These are phyloP conservation scores for Blastobasis adustella DNA, from an alignment of 2,888 invertebrate genomes.

Conservation along the genomic window DNA sequence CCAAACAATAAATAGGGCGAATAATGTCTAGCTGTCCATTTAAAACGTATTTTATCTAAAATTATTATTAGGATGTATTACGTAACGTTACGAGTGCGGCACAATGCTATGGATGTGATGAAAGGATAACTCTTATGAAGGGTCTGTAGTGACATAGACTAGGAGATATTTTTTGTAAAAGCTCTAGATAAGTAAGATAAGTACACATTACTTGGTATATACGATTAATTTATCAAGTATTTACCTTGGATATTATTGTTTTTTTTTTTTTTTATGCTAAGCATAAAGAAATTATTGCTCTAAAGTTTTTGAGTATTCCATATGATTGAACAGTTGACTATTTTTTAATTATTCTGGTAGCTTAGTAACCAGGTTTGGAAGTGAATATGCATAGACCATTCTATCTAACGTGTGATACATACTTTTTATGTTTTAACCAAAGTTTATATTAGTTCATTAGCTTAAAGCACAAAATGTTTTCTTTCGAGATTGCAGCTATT, in stretches of 20 bases:
- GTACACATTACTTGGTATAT: background rate
- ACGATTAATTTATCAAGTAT: background rate
- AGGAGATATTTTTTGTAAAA: background rate
- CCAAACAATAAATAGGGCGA: conserved; percentile 12
- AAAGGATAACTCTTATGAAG: conserved; percentile 48
- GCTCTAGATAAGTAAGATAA: background rate
- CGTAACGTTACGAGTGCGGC: conserved; percentile 14
- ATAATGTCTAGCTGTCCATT: conserved; percentile 19
- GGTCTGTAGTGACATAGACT: conserved; percentile 35
- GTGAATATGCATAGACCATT: conserved; percentile 12
- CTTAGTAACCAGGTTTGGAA: too few species aligned
- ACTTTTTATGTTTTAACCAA: conserved; percentile 45
- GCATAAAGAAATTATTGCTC: background rate
- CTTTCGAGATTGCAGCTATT: too few species aligned
- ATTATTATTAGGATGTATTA: conserved; percentile 8
- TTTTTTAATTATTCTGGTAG: too few species aligned
- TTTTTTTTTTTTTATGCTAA: conserved; percentile 3
- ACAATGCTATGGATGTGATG: conserved; percentile 42
- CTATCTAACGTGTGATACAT: conserved; percentile 43
- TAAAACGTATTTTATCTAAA: conserved; percentile 11
- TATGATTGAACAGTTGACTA: too few species aligned
- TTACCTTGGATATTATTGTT: background rate
- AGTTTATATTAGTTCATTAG: conserved; percentile 56
- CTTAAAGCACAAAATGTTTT: conserved; percentile 30
- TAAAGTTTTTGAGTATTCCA: too few species aligned